Conservation (phyloP, 2,888 invertebrate genomes). For the Creontiades dilutus region DNA sequence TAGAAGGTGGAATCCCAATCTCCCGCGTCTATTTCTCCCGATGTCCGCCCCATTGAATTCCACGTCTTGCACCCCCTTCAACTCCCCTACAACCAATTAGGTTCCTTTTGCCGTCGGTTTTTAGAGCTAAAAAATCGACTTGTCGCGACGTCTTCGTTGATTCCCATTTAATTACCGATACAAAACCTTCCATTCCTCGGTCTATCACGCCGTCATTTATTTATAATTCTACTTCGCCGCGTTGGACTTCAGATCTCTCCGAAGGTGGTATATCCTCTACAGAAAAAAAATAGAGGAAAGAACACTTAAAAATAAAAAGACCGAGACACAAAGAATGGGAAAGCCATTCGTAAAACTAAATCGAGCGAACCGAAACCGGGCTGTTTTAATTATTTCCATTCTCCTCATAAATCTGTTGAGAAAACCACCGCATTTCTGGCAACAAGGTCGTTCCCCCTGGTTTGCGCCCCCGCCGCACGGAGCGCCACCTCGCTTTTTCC, state of each 20-base stretch:
- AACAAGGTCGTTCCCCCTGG: neutral
- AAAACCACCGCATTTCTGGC: constrained; percentile 57
- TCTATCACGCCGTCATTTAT: constrained; percentile 1
- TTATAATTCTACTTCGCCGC: constrained; percentile 41
- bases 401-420: constrained; percentile 57
- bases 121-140: constrained; percentile 43
- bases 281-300: neutral
- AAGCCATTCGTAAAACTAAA: constrained; percentile 68
- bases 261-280: neutral
- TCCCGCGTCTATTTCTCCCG: neutral
- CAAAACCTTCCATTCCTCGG: constrained; percentile 17
- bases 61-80: constrained; percentile 45
- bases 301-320: constrained; percentile 20
- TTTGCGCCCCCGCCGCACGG: neutral
- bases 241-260: neutral
- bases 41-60: constrained; percentile 67
- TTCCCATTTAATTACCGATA: constrained; percentile 45
- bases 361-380: constrained; percentile 61
- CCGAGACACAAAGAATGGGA: constrained; percentile 46
- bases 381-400: constrained; percentile 64
- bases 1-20: neutral
- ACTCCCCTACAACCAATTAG: constrained; percentile 14
- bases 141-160: neutral
- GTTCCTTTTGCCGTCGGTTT: constrained; percentile 13
- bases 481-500: neutral